Conservation (phyloP, 2,113 vertebrate species). For the Microtus richardsoni region DNA sequence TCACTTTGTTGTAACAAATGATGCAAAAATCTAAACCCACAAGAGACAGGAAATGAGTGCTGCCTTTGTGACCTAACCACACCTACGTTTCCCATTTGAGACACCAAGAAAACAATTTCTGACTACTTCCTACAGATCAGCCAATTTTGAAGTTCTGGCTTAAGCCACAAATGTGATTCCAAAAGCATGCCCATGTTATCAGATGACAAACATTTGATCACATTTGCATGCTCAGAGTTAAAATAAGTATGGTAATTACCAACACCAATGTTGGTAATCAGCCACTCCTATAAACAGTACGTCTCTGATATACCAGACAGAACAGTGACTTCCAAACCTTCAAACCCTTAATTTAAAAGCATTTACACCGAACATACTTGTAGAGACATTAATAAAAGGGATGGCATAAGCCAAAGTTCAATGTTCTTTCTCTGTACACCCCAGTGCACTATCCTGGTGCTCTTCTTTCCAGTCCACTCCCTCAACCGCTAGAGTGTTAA, state of each 20-base stretch:
- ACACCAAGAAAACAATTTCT: slow-evolving; percentile 57
- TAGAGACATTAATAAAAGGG: not conserved
- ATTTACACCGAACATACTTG: not conserved
- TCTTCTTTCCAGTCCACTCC: not conserved
- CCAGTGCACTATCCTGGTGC: not conserved
- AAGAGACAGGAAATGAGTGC: slow-evolving; percentile 76
- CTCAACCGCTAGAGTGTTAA: not conserved
- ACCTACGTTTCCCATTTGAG: slow-evolving; percentile 60
- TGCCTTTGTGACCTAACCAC: slow-evolving; percentile 74
- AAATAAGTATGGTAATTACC: not conserved
- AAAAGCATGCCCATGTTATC: slow-evolving; percentile 11
- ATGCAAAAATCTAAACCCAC: slow-evolving; percentile 76
- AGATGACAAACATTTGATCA: not conserved
- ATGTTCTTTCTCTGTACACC: not conserved
- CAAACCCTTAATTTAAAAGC: not conserved
- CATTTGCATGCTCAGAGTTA: not conserved
- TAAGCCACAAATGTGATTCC: slow-evolving; percentile 54
- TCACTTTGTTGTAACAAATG: slow-evolving; percentile 69
- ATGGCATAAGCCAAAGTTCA: not conserved
- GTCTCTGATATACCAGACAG: not conserved
- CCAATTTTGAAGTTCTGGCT: slow-evolving; percentile 65
- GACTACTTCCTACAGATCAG: slow-evolving; percentile 58
- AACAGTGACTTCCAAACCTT: not conserved
- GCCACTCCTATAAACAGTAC: not conserved
- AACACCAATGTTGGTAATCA: not conserved